Evolutionary conservation across 2,113 vertebrate genomes (phyloP), one percentile per base, ranked within the genome.

Genomic region (Trachemys scripta): DNA sequence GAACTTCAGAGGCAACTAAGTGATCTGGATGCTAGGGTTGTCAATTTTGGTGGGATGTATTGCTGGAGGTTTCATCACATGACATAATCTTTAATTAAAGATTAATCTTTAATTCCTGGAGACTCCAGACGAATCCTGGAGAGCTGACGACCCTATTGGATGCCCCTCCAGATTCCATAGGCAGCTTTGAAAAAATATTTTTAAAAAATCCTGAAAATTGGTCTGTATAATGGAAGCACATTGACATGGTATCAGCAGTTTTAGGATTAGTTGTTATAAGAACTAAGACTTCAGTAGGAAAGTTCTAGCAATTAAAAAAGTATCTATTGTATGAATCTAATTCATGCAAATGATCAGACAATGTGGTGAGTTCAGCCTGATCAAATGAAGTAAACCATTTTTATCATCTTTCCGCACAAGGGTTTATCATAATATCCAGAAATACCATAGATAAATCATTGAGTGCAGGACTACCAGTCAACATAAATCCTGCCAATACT

Each of bases 381-480:
- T 45, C 35, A 93, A 82, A 1, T 45, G 82, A 90, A 93, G 87
- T 65, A 25, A 0, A 38, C 29, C n/a, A 84, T 1, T 45, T 79
- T 9, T 94, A 10, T 95, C 93, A n/a, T n/a, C 13, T 62, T 95
- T 82, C 62, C 80, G 38, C 92, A 75, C 10, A 35, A 2, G 84
- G 3, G 8, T 76, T n/a, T 85, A 2, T 27, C 12, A 22, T 35
- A 86, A 82, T 65, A 90, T 42, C 27, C 79, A 96, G 79, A 94
- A 97, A 81, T 76, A 54, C 17, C 91, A 87, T 54, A 42, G 31
- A 47, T 91, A 93, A 94, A 92, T 94, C 27, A 50, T 57, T 91
- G 85, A 84, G 29, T 82, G 92, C 76, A 72, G 65, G 12, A 22
- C 80, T 95, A 96, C 53, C 85, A 65, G 93, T 72, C 12, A 45